Base-by-base conservation (phyloP, 2,113 vertebrate species). In the Acanthochromis polyacanthus region DNA sequence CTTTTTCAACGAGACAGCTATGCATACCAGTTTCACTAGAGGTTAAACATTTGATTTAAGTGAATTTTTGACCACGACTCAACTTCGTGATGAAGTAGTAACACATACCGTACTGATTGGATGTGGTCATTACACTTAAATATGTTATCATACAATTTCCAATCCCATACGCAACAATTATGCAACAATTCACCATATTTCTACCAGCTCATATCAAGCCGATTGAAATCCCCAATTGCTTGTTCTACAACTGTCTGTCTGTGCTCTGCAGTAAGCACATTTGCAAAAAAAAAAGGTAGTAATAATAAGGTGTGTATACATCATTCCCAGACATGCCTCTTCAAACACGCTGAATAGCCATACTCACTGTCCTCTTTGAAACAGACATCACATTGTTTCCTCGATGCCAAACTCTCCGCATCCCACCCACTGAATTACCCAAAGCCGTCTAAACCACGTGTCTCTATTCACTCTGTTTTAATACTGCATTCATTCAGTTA, bases 361-460 rank as follows among this genome's bases (percentile, higher is more conserved):
- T 58, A 51, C 58, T 43, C 48, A 69, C 67, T 32, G 28, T 86
- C 66, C 66, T 83, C 25, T 74, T 50, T 84, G 14, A 40, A 82
- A 93, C 75, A 90, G 46, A 75, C 52, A 90, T 60, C 19, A 61
- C 51, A 88, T 89, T 90, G 88, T 92, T 84, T 89, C 12, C 78
- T 58, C 69, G 75, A 62, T 83, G 75, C 59, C 80, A 82, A 75
- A 78, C 65, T 65, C 69, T 81, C 58, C 17, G 66, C 64, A 76
- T 80, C 63, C 82, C 71, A 84, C 64, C 68, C 63, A 28, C 76
- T 65, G 38, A 82, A 81, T 88, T 78, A 88, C 71, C 88, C 55
- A 72, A 77, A 80, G 46, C 55, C 62, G 82, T 83, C 62, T 80
- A 55, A 75, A 75, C 50, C 16, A 53, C 28, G 38, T 62, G 25